Percentiles rank a stretch among this genome's conserved stretches.
Evolutionary conservation across 2,113 vertebrate genomes (phyloP).

Genomic region (Porphyrio hochstetteri): DNA sequence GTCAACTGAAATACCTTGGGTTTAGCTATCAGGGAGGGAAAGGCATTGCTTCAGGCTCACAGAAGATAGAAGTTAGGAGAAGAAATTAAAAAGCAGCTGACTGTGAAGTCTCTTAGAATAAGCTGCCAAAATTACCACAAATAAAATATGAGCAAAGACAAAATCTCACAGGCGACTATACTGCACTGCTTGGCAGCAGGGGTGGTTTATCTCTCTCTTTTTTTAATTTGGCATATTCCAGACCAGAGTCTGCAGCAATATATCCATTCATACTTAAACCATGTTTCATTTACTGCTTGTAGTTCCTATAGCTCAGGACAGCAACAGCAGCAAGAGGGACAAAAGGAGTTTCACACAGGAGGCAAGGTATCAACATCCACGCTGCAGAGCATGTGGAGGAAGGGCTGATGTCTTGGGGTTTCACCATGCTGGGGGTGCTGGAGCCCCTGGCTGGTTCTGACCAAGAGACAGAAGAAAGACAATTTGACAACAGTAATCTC

Average conservation of each 20-base stretch:
- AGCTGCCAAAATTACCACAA: not conserved
- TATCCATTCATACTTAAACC: not conserved
- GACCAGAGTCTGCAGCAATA: not conserved
- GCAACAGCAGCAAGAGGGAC: not conserved
- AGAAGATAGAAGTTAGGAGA: not conserved
- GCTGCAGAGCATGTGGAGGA: not conserved
- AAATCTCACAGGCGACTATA: not conserved
- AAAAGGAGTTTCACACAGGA: not conserved
- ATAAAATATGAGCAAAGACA: not conserved
- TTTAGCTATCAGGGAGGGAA: not conserved
- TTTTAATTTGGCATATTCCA: not conserved
- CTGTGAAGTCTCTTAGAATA: not conserved
- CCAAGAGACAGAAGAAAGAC: not conserved
- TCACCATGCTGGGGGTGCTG: not conserved
- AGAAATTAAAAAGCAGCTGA: not conserved
- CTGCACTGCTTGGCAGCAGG: not conserved
- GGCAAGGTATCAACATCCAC: fast-evolving
- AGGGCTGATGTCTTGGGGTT: not conserved
- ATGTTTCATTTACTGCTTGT: not conserved
- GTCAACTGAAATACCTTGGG: not conserved
- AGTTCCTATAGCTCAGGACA: not conserved
- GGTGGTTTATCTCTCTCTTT: not conserved
- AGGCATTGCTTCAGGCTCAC: not conserved
- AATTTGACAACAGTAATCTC: not conserved
- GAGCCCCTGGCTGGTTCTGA: not conserved